phyloP scores from a whole-genome alignment of 1,140 invertebrate species.

The Atta colombica region DNA sequence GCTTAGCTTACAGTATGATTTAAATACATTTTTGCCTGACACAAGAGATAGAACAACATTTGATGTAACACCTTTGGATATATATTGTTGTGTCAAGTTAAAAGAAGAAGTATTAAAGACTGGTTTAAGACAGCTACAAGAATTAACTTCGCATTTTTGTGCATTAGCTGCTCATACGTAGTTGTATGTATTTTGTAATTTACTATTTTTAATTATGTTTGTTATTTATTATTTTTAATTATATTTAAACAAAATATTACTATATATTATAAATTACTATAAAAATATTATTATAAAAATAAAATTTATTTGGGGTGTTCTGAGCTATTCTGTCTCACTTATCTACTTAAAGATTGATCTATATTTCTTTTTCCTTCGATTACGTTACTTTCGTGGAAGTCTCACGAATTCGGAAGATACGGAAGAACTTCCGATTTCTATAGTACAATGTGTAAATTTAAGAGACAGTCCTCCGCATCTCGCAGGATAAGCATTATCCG shows the following conservation, averaged over 20 bases:
- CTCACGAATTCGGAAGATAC: neutral
- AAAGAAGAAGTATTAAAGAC: constrained; percentile 74
- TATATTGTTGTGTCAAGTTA: constrained; percentile 80
- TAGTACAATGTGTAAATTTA: neutral
- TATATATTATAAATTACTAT: too few relatives aligned
- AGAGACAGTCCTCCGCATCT: constrained; percentile 37
- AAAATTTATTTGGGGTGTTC: too few relatives aligned
- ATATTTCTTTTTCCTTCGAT: neutral
- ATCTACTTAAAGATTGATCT: too few relatives aligned
- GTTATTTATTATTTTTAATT: neutral
- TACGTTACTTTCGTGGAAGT: constrained; percentile 16
- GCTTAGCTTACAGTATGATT: constrained; percentile 71
- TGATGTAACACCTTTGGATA: constrained; percentile 75
- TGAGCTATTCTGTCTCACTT: too few relatives aligned
- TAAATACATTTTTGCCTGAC: constrained; percentile 76
- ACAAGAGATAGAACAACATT: neutral
- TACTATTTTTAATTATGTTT: neutral
- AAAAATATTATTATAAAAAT: too few relatives aligned
- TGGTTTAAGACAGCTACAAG: constrained; percentile 81
- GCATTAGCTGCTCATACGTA: constrained; percentile 74
- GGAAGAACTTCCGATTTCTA: neutral
- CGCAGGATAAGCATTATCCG: constrained; percentile 63
- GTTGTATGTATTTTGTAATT: constrained; percentile 7
- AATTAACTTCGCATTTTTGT: constrained; percentile 79
- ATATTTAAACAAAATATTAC: neutral